Evolutionary conservation across 2,113 vertebrate species (phyloP), one percentile per base, ranked within the genome.

Genomic region (Phodopus roborovskii): DNA sequence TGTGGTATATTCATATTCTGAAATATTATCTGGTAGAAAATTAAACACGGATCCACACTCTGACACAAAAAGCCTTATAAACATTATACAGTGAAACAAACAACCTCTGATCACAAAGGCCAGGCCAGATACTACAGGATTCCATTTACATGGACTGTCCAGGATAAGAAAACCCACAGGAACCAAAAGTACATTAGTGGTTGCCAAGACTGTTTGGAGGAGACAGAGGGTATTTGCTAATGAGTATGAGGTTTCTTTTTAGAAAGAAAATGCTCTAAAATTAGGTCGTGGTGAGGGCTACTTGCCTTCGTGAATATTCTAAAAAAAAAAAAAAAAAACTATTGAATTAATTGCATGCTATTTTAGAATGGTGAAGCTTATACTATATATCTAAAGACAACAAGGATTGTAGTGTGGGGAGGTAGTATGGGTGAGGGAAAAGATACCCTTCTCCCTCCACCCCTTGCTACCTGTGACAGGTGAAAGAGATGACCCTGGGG

Each of bases 231-330:
- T 12, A 36, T 16, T 24, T 56, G 45, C 16, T 78, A 84, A n/a
- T 26, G 45, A 12, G 6, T 28, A 78, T 0, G 45, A 19, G 28
- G 36, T 82, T 94, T 96, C 68, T 53, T 92, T 71, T 8, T 53
- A 33, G 45, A 50, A 88, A 45, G 16, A 92, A 94, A 92, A 94
- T 53, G 28, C 60, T 88, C 70, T 56, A 56, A 84, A 92, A 83
- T 77, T 70, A 88, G 62, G 36, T 7, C 70, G 50, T 71, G 11
- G 28, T 53, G 45, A 70, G 6, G 24, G 16, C 39, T 84, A 30
- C 10, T 64, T 48, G 83, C 86, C 36, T 78, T 56, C 7, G 42
- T 19, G 28, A 90, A 79, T 81, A 86, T 24, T n/a, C 62, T 45
- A 56, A 39, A 75, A 94, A 39, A 45, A 45, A 45, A 45, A 75